A percentile compares a stretch with the other conserved stretches of the same genome.
phyloP scores from a whole-genome alignment of 2,113 vertebrate species.

The Micromys minutus region DNA sequence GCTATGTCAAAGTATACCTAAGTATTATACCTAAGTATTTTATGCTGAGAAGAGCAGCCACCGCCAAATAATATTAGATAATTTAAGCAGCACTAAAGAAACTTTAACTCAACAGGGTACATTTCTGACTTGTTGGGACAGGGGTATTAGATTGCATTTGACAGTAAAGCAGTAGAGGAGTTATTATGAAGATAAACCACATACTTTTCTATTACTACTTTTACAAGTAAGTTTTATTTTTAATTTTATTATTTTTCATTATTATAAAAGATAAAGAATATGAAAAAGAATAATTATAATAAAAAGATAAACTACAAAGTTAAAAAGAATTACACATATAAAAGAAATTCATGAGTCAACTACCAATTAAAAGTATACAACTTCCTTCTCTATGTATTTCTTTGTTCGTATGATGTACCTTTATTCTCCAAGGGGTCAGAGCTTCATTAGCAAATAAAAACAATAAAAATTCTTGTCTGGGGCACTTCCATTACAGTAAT shows the following conservation, averaged over 20 bases:
- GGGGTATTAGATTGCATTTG: not conserved
- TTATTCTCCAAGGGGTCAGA: not conserved
- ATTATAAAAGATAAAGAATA: not conserved
- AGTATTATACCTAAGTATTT: conserved; percentile 9
- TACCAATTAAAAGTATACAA: not conserved
- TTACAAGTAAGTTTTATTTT: not conserved
- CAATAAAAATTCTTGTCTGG: not conserved
- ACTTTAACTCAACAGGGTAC: not conserved
- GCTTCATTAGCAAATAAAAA: not conserved
- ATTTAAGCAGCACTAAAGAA: not conserved
- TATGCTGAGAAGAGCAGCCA: not conserved
- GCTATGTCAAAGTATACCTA: not conserved
- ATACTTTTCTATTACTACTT: not conserved
- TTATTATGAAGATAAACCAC: not conserved
- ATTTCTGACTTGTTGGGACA: not conserved
- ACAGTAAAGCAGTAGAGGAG: not conserved
- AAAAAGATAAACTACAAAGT: not conserved
- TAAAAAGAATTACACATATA: not conserved
- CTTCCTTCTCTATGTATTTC: not conserved
- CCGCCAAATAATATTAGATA: not conserved
- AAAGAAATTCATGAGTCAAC: not conserved
- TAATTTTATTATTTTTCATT: not conserved
- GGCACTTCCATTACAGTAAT: not conserved
- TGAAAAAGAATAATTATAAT: not conserved
- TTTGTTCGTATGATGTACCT: not conserved